Evolutionary conservation across 2,888 invertebrate genomes (phyloP).

Genomic region (Ptilodon capucinus): DNA sequence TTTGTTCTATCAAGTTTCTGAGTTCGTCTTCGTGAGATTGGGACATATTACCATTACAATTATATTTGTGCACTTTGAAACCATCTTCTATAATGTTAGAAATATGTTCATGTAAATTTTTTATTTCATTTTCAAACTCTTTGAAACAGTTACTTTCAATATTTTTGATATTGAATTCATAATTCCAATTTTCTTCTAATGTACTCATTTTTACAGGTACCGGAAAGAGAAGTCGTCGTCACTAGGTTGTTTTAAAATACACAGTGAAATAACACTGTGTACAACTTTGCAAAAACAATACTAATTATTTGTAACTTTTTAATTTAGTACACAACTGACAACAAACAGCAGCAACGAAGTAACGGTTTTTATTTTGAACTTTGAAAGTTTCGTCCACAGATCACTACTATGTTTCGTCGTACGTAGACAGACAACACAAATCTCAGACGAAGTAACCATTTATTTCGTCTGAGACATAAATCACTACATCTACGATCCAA

Average conservation of each 20-base stretch:
- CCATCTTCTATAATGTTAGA: constrained; percentile 44
- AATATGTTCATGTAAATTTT: constrained; percentile 36
- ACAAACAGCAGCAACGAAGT: too few species aligned
- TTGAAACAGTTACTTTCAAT: constrained; percentile 36
- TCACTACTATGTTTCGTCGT: too few species aligned
- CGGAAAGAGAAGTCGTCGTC: neutral
- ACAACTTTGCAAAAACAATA: too few species aligned
- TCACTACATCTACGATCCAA: too few species aligned
- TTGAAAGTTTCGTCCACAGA: too few species aligned
- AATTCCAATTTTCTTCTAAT: constrained; percentile 53
- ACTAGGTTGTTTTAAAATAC: neutral
- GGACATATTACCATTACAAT: constrained; percentile 28
- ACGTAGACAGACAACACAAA: too few species aligned
- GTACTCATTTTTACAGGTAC: constrained; percentile 61
- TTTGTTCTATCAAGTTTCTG: constrained; percentile 50
- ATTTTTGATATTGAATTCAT: constrained; percentile 31
- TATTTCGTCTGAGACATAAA: too few species aligned
- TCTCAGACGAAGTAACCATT: too few species aligned
- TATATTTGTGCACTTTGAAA: constrained; percentile 42
- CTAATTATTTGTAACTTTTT: too few species aligned
- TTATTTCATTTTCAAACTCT: constrained; percentile 43
- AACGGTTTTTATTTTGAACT: too few species aligned
- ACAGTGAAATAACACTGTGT: too few species aligned
- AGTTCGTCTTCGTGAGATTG: constrained; percentile 57
- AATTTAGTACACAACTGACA: too few species aligned